Evolutionary conservation across 2,888 invertebrate species (phyloP).

Genomic region (Corbicula japonica): DNA sequence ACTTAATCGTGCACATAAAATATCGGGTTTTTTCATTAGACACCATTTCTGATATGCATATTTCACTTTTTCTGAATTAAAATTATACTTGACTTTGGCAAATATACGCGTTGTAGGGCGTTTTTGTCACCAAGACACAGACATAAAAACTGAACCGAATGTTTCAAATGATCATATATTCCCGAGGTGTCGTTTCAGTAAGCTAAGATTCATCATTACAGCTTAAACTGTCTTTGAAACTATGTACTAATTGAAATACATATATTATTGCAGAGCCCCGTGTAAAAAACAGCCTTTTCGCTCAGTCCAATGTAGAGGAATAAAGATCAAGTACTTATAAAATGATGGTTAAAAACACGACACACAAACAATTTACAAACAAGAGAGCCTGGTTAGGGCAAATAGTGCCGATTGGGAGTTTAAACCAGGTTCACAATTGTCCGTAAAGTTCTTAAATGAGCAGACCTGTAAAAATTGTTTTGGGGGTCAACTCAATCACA

Average conservation of each 20-base stretch:
- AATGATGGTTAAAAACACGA: no score
- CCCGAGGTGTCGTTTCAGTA: not conserved
- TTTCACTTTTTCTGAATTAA: conserved; percentile 2
- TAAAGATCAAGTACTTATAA: no score
- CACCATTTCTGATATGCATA: not conserved
- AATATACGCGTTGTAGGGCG: not conserved
- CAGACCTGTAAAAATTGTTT: no score
- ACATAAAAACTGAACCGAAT: not conserved
- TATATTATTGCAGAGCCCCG: not conserved
- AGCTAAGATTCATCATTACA: not conserved
- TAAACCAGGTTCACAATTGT: no score
- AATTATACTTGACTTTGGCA: not conserved
- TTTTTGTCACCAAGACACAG: not conserved
- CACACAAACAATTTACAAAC: no score
- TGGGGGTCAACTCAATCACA: no score
- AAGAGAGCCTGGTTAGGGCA: no score
- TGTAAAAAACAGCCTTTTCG: no score
- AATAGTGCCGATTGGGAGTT: no score
- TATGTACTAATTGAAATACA: not conserved
- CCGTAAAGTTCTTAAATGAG: no score
- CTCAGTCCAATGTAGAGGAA: no score
- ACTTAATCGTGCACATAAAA: not conserved
- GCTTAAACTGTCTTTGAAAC: not conserved
- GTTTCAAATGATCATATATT: not conserved
- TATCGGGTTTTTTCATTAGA: not conserved